Base-by-base conservation (phyloP, 2,888 invertebrate genomes). In the Noctua janthe region DNA sequence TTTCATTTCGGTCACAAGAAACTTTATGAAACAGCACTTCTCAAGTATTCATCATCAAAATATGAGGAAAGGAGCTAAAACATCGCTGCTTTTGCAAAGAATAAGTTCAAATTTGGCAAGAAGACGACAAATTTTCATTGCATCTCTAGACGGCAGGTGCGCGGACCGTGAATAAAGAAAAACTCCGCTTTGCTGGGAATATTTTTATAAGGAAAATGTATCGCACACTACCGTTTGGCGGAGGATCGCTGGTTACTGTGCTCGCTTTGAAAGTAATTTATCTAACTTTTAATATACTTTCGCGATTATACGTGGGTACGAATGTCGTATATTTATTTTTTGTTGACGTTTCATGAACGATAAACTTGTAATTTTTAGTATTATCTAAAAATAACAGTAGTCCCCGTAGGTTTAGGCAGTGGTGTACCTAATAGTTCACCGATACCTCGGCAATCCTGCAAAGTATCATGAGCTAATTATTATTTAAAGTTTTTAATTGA, bases 41-140 rank as follows among this genome's bases (percentile, higher is more conserved):
- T 86, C 84, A 83, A 92, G 88, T 91, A 90, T 90, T 89, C 87
- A 89, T 91, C 88, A 91, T 91, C 90, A 92, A 92, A 94, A 93
- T 92, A 91, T 90, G 88, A 91, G 86, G 85, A 83, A 87, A 87
- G 85, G 71, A 90, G 90, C 90, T 91, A 91, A 93, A 92, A 92
- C 90, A 90, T 91, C 91, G 84, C 85, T 88, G 89, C 91, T 90
- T 92, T 91, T 91, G 91, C 91, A 90, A 91, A 92, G 93, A 94
- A 94, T 94, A 94, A 93, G 93, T 94, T 93, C 91, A 94, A 94
- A 94, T 95, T 95, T 94, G 94, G 94, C 93, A 93, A 93, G 93
- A 91, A 92, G 93, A 94, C 94, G 94, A 95, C 94, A 95, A 94
- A 95, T 96, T 95, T 94, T 95, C 95, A 94, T 95, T 94, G 94